phyloP scores from a whole-genome alignment of 2,113 vertebrate genomes.

The Motacilla tschutschensis region DNA sequence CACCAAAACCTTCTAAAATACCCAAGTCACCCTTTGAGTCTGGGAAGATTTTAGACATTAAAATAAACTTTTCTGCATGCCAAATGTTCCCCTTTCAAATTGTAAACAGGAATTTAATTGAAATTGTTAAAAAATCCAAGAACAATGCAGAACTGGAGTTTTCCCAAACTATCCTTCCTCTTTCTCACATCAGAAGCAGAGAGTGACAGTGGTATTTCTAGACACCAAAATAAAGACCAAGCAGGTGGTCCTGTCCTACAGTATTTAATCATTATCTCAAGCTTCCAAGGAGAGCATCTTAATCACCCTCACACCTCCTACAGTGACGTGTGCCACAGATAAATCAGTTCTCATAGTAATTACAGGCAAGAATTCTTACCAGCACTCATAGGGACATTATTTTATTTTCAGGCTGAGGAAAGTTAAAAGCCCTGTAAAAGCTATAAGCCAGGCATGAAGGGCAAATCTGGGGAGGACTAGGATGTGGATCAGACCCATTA shows the following conservation, averaged over 20 bases:
- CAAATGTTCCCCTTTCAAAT: not conserved
- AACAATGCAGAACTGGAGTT: not conserved
- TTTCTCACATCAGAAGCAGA: not conserved
- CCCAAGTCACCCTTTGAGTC: not conserved
- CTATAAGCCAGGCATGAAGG: not conserved
- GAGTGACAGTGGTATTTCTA: not conserved
- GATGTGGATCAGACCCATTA: not conserved
- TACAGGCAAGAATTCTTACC: not conserved
- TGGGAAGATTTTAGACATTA: not conserved
- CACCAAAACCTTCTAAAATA: not conserved
- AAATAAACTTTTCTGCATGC: not conserved
- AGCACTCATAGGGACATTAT: not conserved
- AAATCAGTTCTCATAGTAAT: not conserved
- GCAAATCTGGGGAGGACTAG: not conserved
- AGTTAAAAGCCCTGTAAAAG: not conserved
- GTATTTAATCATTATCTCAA: not conserved
- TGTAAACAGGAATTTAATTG: constrained; percentile 5
- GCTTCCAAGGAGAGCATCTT: not conserved
- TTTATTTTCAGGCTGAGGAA: not conserved
- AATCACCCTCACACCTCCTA: not conserved
- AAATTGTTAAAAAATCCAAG: not conserved
- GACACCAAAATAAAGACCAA: not conserved
- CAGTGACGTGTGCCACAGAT: not conserved
- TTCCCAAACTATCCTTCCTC: not conserved
- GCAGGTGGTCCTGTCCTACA: not conserved